A percentile compares a stretch with the other conserved stretches of the same genome.
Conservation (phyloP, 2,113 vertebrate genomes). For the Oryzias melastigma region DNA sequence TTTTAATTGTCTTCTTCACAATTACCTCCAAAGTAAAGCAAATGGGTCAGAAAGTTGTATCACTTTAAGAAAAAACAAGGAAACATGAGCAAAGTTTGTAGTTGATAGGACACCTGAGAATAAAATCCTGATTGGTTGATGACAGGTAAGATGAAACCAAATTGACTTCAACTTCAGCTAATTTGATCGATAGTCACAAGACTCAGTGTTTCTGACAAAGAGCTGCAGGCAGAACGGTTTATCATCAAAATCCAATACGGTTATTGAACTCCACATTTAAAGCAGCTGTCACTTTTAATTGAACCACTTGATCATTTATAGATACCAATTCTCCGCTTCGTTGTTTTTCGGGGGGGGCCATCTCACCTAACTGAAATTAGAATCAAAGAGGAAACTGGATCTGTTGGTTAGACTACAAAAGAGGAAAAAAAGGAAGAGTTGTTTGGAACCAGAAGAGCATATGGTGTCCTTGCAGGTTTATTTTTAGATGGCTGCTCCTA, state of each 20-base stretch:
- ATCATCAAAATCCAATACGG: slow-evolving; percentile 26
- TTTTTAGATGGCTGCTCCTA: slow-evolving; percentile 64
- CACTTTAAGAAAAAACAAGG: slow-evolving; percentile 12
- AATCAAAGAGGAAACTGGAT: slow-evolving; percentile 6
- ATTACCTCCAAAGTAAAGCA: slow-evolving; percentile 20
- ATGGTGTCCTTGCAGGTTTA: slow-evolving; percentile 68
- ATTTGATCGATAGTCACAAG: slow-evolving; percentile 39
- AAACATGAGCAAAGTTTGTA: background rate
- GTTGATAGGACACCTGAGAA: slow-evolving; percentile 16
- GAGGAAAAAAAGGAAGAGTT: slow-evolving; percentile 17
- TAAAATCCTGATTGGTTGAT: slow-evolving; percentile 17
- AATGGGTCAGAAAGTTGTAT: slow-evolving; percentile 35
- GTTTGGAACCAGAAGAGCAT: slow-evolving; percentile 44
- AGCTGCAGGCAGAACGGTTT: slow-evolving; percentile 28
- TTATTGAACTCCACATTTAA: slow-evolving; percentile 17
- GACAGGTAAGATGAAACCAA: background rate
- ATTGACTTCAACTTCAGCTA: slow-evolving; percentile 21
- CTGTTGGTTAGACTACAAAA: slow-evolving; percentile 5
- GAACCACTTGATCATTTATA: slow-evolving; percentile 16
- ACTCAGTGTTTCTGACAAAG: slow-evolving; percentile 16
- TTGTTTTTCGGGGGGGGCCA: slow-evolving; percentile 9
- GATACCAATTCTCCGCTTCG: slow-evolving; percentile 14
- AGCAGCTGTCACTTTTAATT: slow-evolving; percentile 16
- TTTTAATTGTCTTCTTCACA: slow-evolving; percentile 41
- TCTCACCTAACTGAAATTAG: background rate